Percentiles rank a stretch among this genome's conserved stretches.
These are phyloP conservation scores for Sparidentex hasta DNA, from an alignment of 2,797 vertebrate genomes.

Conservation along the genomic window DNA sequence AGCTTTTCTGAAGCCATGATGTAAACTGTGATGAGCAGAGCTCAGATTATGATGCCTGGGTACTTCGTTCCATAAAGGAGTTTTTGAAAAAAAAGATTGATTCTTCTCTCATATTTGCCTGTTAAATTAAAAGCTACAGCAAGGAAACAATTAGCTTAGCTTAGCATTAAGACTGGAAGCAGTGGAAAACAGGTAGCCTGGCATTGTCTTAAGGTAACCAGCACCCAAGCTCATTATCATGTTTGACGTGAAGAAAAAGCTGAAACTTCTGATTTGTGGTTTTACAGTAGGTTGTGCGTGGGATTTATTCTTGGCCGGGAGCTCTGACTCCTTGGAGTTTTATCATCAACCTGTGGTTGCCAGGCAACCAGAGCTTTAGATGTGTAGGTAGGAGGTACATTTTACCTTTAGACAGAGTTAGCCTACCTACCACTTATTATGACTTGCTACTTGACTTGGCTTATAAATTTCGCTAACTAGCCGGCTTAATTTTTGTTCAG, in stretches of 20 bases:
- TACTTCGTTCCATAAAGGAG: background rate
- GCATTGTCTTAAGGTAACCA: background rate
- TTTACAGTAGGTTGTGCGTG: background rate
- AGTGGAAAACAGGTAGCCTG: background rate
- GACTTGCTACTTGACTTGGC: no score
- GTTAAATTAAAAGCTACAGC: background rate
- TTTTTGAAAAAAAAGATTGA: no score
- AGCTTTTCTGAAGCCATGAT: background rate
- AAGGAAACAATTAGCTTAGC: background rate
- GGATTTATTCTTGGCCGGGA: background rate
- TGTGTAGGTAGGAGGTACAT: background rate
- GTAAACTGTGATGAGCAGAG: background rate
- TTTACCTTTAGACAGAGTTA: background rate
- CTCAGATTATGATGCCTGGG: background rate
- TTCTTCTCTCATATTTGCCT: no score
- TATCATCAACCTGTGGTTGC: background rate
- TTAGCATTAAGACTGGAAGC: background rate
- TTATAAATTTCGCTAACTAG: no score
- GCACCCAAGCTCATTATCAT: background rate
- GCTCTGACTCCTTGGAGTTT: background rate
- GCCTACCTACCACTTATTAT: background rate
- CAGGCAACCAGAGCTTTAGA: background rate
- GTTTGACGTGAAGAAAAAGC: background rate
- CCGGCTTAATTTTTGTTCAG: no score
- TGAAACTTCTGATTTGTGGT: no score